Evolutionary conservation across 2,113 vertebrate genomes (phyloP), one percentile per base, ranked within the genome.

Genomic region (Rousettus leschenaultii): DNA sequence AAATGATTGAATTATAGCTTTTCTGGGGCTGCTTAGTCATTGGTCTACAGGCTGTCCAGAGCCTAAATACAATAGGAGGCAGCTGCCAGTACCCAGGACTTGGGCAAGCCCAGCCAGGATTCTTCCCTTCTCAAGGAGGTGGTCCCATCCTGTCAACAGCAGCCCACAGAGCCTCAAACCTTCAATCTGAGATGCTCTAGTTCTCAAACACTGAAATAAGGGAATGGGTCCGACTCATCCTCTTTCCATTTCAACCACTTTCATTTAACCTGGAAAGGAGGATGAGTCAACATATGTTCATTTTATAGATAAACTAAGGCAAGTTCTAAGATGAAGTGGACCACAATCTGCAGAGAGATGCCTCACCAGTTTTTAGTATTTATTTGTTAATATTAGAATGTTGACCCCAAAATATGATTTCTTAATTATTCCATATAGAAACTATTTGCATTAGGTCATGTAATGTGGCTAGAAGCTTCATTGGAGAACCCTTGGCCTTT

Each of bases 401-500:
- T 74, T 87, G 26, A 13, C 18, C 26, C 43, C 51, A 15, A 35
- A 43, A 66, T 57, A 51, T 80, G 65, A 59, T 87, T 77, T 94
- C 48, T 89, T 65, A 83, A 71, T 79, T 87, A 51, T 95, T 84
- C 88, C 89, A 21, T 61, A 61, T n/a, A 71, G 65, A 84, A 92
- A n/a, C 5, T 73, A 43, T 80, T 85, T 92, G 14, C 35, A 92
- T 94, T 61, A 78, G n/a, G 21, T 5, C 40, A 86, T 65, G 40
- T 15, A 43, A 71, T 74, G 22, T 48, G 14, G n/a, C 73, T 10
- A 28, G 43, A 95, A 12, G 24, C 51, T 79, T 70, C 33, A 24
- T 1, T 91, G 74, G 92, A 82, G 84, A 90, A 87, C 22, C 18
- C 33, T 33, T 61, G 68, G 24, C 30, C 71, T 90, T 92, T 89